Evolutionary conservation across 2,797 vertebrate genomes (phyloP), one percentile per base, ranked within the genome.

Genomic region (Crocidura indochinensis): DNA sequence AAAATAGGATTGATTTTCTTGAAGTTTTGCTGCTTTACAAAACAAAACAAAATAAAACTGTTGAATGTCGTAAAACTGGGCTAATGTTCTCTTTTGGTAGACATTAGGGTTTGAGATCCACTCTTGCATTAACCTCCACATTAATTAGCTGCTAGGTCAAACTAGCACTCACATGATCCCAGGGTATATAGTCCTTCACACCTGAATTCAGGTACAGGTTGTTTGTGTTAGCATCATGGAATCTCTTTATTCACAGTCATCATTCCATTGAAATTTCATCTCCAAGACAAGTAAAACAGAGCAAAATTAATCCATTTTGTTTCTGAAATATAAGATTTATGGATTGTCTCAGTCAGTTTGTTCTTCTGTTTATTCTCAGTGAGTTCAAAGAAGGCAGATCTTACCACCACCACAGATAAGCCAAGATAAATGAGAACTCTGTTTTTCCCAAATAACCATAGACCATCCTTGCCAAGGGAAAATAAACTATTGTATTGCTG

Each of bases 351-450:
- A 10, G 20, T 3, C 49, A 68, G 44, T 83, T 19, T 49, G 29
- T 65, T 92, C 68, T 64, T 89, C 75, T 80, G 64, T 87, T 31
- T 22, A 24, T 49, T 38, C 26, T 26, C 46, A 69, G 20, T 11
- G 27, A 88, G 12, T 26, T 47, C 60, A 47, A 12, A 90, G 76
- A 82, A 4, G 60, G 65, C 7, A 64, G 46, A 88, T 88, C 14
- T 6, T 74, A 90, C 77, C 86, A 29, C 26, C 38, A 12, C 12
- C 29, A 31, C 64, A 53, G 60, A 86, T 80, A 83, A 76, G 14
- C 19, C 29, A 77, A 81, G 51, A 88, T 72, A 92, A 81, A 82
- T 83, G 60, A 68, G 77, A 86, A 64, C 27, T 73, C 91, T 60
- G 0, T 80, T 85, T 27, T 60, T 71, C 83, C 56, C 29, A 73